Base-by-base conservation (phyloP, 2,797 vertebrate genomes). In the Spondyliosoma cantharus region DNA sequence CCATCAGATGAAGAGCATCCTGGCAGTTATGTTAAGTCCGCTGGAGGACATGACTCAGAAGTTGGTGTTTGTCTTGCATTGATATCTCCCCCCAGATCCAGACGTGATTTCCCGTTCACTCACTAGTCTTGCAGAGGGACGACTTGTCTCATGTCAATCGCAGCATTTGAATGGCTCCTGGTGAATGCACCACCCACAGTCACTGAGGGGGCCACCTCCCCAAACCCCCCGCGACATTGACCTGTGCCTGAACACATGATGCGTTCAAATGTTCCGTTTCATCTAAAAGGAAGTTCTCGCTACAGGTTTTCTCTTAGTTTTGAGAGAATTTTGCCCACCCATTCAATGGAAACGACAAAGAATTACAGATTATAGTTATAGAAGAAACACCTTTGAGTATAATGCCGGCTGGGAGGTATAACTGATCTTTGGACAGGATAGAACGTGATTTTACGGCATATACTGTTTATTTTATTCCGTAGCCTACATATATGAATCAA, bases 111-210 rank as follows among this genome's bases (percentile, higher is more conserved):
- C 22, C 49, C 29, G 67, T 76, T 66, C 15, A 50, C 73, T 50
- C 16, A 57, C 73, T 50, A 56, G 29, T 20, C 25, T 48, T n/a
- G 64, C 60, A 53, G 54, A 68, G 24, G 54, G 25, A 45, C 69
- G 71, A 67, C 76, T 79, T 66, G 67, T 80, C 64, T 80, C 48
- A 56, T 63, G 85, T 89, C 86, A 88, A 73, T 86, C 54, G 67
- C 80, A 87, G 74, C 48, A 48, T 79, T 82, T 87, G 76, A 84
- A 69, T 86, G 83, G 57, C 84, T 86, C 29, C 7, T 69, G 61
- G 66, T 76, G 42, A 74, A 92, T 50, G 93, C 93, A 92, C 91
- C 93, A 93, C 90, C 90, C 89, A 92, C 91, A 86, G 81, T 72
- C 76, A 83, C 65, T 61, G 29, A 58, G 81, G 78, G 78, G 86